phyloP scores from a whole-genome alignment of 2,888 invertebrate species.

The Rosalia funebris region DNA sequence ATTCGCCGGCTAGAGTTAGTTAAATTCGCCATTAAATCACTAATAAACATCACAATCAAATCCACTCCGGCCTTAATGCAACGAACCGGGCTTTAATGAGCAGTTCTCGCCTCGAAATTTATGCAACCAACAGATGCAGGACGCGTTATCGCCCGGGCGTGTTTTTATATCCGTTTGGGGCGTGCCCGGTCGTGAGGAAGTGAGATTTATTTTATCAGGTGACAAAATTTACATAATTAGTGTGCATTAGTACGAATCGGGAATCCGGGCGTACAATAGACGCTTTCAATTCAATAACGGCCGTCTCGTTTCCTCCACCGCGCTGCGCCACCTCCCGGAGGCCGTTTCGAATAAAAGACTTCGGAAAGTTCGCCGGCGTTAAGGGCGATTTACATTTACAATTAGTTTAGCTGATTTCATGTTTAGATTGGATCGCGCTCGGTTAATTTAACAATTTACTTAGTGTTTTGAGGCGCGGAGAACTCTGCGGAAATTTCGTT shows the following conservation, averaged over 20 bases:
- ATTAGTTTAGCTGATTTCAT: slow-evolving; percentile 41
- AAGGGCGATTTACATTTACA: slow-evolving; percentile 47
- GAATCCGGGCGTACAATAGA: slow-evolving; percentile 29
- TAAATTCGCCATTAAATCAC: slow-evolving; percentile 41
- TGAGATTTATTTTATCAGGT: slow-evolving; percentile 56
- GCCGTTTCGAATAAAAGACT: slow-evolving; percentile 20
- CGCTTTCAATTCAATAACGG: slow-evolving; percentile 32
- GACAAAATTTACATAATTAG: slow-evolving; percentile 57
- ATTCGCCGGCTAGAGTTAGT: slow-evolving; percentile 17
- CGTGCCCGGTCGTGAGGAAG: slow-evolving; percentile 46
- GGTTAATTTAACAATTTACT: slow-evolving; percentile 22
- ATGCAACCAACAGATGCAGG: slow-evolving; percentile 42
- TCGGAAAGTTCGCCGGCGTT: slow-evolving; percentile 40
- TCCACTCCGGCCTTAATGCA: slow-evolving; percentile 44
- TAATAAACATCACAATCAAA: slow-evolving; percentile 48
- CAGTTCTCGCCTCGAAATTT: slow-evolving; percentile 47
- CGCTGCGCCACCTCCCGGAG: not conserved
- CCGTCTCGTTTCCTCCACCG: slow-evolving; percentile 26
- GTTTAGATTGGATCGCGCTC: slow-evolving; percentile 35
- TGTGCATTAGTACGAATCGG: slow-evolving; percentile 49
- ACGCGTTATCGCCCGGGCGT: slow-evolving; percentile 34
- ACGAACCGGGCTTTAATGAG: slow-evolving; percentile 45
- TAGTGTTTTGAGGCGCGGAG: not conserved
- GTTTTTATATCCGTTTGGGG: slow-evolving; percentile 48
- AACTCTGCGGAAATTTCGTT: slow-evolving; percentile 1